A percentile compares a stretch with the other conserved stretches of the same genome.
These are phyloP conservation scores for Drosophila ambigua DNA, from an alignment of 1,140 invertebrate genomes.

Conservation along the genomic window DNA sequence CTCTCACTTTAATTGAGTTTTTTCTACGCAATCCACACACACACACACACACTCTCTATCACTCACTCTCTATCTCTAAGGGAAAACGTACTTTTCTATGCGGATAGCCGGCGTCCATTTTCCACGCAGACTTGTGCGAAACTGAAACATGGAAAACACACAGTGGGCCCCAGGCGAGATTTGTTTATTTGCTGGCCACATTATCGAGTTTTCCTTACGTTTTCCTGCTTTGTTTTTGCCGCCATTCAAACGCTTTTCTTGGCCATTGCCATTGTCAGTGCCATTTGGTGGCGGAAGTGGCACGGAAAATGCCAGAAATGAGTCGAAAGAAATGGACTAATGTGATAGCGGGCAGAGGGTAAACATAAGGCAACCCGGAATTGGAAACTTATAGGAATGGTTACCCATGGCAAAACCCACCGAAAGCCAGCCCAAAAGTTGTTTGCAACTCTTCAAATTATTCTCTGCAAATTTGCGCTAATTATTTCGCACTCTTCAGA, in stretches of 20 bases:
- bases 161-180: slow-evolving; percentile 25
- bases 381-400: slow-evolving; percentile 8
- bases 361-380: slow-evolving; percentile 13
- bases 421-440: too few species aligned
- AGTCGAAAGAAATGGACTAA: slow-evolving; percentile 41
- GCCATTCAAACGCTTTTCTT: slow-evolving; percentile 57
- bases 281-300: slow-evolving; percentile 37
- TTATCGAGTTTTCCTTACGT: slow-evolving; percentile 37
- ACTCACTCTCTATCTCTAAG: not conserved
- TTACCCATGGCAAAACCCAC: too few species aligned
- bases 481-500: slow-evolving; percentile 6
- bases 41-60: slow-evolving; percentile 1
- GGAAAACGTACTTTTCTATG: slow-evolving; percentile 66
- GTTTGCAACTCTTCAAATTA: too few species aligned
- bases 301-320: slow-evolving; percentile 33
- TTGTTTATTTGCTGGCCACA: slow-evolving; percentile 69
- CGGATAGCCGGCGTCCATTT: slow-evolving; percentile 69
- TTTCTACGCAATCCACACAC: slow-evolving; percentile 24
- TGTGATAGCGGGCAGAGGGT: slow-evolving; percentile 2
- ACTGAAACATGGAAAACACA: slow-evolving; percentile 41
- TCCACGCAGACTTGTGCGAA: slow-evolving; percentile 66
- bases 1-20: slow-evolving; percentile 43
- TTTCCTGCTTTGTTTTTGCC: slow-evolving; percentile 8
- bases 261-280: slow-evolving; percentile 64
- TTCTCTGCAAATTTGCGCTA: too few species aligned